Conservation (phyloP, 2,797 vertebrate genomes). For the Heliangelus exortis region DNA sequence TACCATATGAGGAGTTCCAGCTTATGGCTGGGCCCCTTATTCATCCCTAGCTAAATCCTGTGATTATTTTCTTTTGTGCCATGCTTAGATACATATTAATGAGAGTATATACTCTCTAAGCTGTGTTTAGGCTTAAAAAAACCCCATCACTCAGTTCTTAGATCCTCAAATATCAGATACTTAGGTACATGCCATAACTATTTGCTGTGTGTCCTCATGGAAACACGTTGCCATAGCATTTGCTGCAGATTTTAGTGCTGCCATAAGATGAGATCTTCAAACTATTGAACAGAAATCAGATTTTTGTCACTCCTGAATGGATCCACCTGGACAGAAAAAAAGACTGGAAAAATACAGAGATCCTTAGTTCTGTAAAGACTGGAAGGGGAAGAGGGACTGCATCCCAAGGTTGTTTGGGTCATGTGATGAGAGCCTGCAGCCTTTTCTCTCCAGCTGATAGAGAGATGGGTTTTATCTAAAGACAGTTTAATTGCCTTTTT, state of each 20-base stretch:
- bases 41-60: constrained; percentile 31
- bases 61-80: constrained; percentile 37
- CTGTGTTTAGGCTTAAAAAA: constrained; percentile 26
- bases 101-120: background rate
- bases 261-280: constrained; percentile 22
- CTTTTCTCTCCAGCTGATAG: constrained; percentile 25
- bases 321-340: background rate
- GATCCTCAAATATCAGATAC: constrained; percentile 36
- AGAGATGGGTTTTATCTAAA: constrained; percentile 30
- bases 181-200: constrained; percentile 38
- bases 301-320: background rate
- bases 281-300: background rate
- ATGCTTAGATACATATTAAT: constrained; percentile 36
- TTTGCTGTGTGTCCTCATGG: constrained; percentile 56
- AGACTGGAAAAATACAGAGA: background rate
- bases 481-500: constrained; percentile 46
- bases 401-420: constrained; percentile 1
- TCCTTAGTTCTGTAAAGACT: background rate
- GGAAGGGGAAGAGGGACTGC: background rate
- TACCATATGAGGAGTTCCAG: background rate
- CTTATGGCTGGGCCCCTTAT: background rate
- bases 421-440: background rate
- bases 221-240: constrained; percentile 73
- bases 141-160: background rate
- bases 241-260: constrained; percentile 53